phyloP scores from a whole-genome alignment of 2,113 vertebrate genomes.

The Hyperoodon ampullatus region DNA sequence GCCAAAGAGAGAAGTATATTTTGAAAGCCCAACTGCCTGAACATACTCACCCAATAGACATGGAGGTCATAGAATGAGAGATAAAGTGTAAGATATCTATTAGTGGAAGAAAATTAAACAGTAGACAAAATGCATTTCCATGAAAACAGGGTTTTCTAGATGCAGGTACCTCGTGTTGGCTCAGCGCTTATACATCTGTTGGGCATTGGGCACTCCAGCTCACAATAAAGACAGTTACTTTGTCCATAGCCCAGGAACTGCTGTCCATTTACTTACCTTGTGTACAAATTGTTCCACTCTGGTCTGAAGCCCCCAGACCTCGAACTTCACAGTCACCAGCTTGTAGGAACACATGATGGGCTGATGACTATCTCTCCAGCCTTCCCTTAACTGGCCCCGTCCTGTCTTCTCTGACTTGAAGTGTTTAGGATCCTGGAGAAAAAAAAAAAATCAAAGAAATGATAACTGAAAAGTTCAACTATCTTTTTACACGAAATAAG shows the following conservation, averaged over 20 bases:
- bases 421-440: conserved; percentile 92
- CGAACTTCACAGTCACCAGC: conserved; percentile 97
- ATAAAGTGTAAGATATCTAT: neutral
- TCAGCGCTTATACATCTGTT: neutral
- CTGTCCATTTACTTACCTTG: conserved; percentile 90
- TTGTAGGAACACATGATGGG: conserved; percentile 99
- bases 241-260: neutral
- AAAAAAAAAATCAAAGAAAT: conserved; percentile 41
- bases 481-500: neutral
- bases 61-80: neutral
- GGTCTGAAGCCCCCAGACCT: conserved; percentile 99
- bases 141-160: neutral
- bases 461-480: neutral
- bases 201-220: neutral
- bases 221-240: neutral
- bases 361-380: conserved; percentile 94
- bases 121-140: neutral
- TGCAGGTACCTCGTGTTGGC: neutral
- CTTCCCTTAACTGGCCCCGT: conserved; percentile 93
- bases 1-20: neutral
- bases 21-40: neutral
- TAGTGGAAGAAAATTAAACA: neutral
- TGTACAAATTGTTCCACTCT: conserved; percentile 99
- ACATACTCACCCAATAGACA: neutral
- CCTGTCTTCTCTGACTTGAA: conserved; percentile 97